Evolutionary conservation across 2,888 invertebrate species (phyloP).

Genomic region (Agrypnus murinus): DNA sequence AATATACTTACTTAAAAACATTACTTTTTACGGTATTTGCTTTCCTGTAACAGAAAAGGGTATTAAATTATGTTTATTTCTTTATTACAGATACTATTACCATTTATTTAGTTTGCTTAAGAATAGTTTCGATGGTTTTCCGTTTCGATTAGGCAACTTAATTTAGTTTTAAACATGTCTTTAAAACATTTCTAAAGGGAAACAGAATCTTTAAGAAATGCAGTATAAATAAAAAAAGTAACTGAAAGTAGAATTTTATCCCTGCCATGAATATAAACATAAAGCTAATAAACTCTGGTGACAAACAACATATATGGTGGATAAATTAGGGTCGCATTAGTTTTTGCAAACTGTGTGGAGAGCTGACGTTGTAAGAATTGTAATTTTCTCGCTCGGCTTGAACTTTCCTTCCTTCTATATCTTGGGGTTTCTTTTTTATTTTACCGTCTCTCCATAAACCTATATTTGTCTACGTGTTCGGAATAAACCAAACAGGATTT

Average conservation of each 20-base stretch:
- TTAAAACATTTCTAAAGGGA: too few relatives aligned
- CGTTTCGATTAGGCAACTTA: too few relatives aligned
- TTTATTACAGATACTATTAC: too few relatives aligned
- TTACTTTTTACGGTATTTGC: too few relatives aligned
- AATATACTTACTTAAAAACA: too few relatives aligned
- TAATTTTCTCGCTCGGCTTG: conserved; percentile 42
- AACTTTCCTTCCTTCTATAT: conserved; percentile 38
- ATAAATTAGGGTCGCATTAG: conserved; percentile 44
- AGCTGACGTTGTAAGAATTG: conserved; percentile 41
- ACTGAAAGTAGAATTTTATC: conserved; percentile 7
- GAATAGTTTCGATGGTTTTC: too few relatives aligned
- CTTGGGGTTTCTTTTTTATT: conserved; percentile 36
- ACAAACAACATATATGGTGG: conserved; percentile 34
- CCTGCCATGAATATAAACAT: conserved; percentile 34
- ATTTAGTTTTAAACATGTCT: too few relatives aligned
- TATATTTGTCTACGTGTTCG: conserved; percentile 42
- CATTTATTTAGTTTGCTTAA: too few relatives aligned
- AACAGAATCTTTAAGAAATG: too few relatives aligned
- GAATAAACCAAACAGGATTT: conserved; percentile 43
- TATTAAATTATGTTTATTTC: too few relatives aligned
- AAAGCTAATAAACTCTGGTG: conserved; percentile 39
- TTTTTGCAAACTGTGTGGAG: conserved; percentile 37
- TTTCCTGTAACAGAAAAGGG: too few relatives aligned
- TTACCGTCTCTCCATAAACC: conserved; percentile 41
- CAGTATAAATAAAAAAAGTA: background rate